Conservation (phyloP, 2,797 vertebrate species). For the Rhinatrema bivittatum region DNA sequence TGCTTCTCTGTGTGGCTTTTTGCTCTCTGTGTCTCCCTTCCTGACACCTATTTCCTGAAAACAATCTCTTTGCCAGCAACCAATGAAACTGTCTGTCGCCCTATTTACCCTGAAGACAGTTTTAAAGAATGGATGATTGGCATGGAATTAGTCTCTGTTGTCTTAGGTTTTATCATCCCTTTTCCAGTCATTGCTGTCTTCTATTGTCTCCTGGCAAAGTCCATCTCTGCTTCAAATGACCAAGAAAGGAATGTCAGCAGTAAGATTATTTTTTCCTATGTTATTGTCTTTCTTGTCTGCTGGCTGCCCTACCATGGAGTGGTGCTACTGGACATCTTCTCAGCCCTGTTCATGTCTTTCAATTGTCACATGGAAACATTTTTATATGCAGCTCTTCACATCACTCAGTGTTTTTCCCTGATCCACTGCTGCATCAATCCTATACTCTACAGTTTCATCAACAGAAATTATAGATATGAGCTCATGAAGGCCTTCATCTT, state of each 20-base stretch:
- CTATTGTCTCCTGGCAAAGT: slow-evolving; percentile 73
- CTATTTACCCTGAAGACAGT: slow-evolving; percentile 79
- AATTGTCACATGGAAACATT: slow-evolving; percentile 81
- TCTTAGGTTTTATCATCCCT: slow-evolving; percentile 85
- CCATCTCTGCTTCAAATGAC: slow-evolving; percentile 57
- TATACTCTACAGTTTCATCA: slow-evolving; percentile 91
- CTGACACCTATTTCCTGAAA: slow-evolving; percentile 85
- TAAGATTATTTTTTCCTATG: slow-evolving; percentile 84
- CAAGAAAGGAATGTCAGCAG: slow-evolving; percentile 77
- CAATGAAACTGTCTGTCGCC: slow-evolving; percentile 74
- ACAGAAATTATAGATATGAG: slow-evolving; percentile 89
- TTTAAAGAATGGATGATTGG: slow-evolving; percentile 83
- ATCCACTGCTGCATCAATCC: slow-evolving; percentile 94
- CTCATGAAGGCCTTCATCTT: slow-evolving; percentile 98
- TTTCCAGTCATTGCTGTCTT: slow-evolving; percentile 84
- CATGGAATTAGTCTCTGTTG: slow-evolving; percentile 81
- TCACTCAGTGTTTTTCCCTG: slow-evolving; percentile 89
- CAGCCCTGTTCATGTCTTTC: slow-evolving; percentile 74
- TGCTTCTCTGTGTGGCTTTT: slow-evolving; percentile 85
- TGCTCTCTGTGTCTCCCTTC: slow-evolving; percentile 76
- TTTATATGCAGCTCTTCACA: slow-evolving; percentile 75
- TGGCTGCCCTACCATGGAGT: slow-evolving; percentile 86
- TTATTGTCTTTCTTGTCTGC: slow-evolving; percentile 86
- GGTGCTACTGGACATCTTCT: slow-evolving; percentile 76
- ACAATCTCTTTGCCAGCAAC: slow-evolving; percentile 62